A percentile compares a stretch with the other conserved stretches of the same genome.
phyloP scores from a whole-genome alignment of 2,797 vertebrate species.

The Lerista edwardsae region DNA sequence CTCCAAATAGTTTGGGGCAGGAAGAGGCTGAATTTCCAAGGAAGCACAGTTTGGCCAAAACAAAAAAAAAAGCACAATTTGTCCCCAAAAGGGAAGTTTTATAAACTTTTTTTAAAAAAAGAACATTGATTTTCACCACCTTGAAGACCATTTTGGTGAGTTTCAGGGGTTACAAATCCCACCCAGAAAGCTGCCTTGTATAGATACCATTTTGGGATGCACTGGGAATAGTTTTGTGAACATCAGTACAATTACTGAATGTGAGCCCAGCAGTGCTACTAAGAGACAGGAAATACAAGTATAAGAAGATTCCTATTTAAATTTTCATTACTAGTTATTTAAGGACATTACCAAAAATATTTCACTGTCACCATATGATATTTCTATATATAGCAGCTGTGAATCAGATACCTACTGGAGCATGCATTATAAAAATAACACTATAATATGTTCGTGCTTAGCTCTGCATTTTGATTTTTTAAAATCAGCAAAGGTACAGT shows the following conservation, averaged over 20 bases:
- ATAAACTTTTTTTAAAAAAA: background rate
- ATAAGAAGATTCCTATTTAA: conserved; percentile 34
- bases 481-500: background rate
- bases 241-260: conserved; percentile 51
- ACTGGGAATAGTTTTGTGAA: conserved; percentile 56
- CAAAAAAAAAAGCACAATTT: too few species aligned
- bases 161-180: background rate
- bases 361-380: conserved; percentile 32
- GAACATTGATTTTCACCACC: background rate
- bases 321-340: conserved; percentile 47
- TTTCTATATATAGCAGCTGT: conserved; percentile 46
- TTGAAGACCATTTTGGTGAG: too few species aligned
- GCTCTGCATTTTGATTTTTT: conserved; percentile 1
- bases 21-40: background rate
- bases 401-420: conserved; percentile 48
- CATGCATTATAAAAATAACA: conserved; percentile 35
- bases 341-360: conserved; percentile 43
- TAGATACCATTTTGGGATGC: conserved; percentile 60
- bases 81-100: too few species aligned
- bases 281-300: conserved; percentile 40
- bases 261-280: conserved; percentile 42
- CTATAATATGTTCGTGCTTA: conserved; percentile 18
- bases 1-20: background rate
- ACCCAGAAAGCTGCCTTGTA: background rate
- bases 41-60: background rate